A percentile compares a stretch with the other conserved stretches of the same genome.
Conservation (phyloP, 2,797 vertebrate genomes). For the Enteromius mattozi region DNA sequence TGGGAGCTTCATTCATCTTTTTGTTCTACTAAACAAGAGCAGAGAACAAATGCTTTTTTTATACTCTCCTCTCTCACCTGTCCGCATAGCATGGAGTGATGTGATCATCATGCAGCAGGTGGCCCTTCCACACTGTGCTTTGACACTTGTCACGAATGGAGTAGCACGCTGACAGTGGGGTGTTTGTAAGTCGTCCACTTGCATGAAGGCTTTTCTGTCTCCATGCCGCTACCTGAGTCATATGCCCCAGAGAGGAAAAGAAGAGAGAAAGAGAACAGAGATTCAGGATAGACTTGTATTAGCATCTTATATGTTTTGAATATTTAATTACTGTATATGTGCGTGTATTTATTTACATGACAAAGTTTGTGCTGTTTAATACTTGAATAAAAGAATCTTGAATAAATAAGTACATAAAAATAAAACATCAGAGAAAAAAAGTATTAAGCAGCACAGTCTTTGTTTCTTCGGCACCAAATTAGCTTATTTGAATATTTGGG, state of each 20-base stretch:
- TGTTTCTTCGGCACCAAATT: neutral
- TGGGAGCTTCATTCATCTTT: conserved; percentile 14
- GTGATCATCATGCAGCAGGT: conserved; percentile 43
- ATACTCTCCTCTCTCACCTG: conserved; percentile 11
- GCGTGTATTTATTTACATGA: neutral
- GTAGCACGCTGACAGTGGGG: conserved; percentile 27
- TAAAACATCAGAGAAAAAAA: too few species aligned
- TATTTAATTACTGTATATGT: neutral
- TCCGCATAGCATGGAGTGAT: conserved; percentile 22
- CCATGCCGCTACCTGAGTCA: conserved; percentile 36
- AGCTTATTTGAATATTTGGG: neutral
- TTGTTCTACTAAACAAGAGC: conserved; percentile 8
- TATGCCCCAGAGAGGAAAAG: conserved; percentile 27
- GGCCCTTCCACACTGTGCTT: conserved; percentile 22
- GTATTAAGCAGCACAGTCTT: neutral
- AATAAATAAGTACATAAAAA: too few species aligned
- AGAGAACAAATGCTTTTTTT: neutral
- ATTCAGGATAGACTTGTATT: neutral
- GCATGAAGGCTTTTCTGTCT: conserved; percentile 39
- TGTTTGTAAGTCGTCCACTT: conserved; percentile 38
- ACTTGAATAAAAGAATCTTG: too few species aligned
- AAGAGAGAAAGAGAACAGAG: conserved; percentile 17
- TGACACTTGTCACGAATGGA: conserved; percentile 39
- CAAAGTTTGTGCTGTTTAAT: neutral
- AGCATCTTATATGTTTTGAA: conserved; percentile 2